Conservation (phyloP, 2,797 vertebrate species). For the Cossypha niveicapilla region DNA sequence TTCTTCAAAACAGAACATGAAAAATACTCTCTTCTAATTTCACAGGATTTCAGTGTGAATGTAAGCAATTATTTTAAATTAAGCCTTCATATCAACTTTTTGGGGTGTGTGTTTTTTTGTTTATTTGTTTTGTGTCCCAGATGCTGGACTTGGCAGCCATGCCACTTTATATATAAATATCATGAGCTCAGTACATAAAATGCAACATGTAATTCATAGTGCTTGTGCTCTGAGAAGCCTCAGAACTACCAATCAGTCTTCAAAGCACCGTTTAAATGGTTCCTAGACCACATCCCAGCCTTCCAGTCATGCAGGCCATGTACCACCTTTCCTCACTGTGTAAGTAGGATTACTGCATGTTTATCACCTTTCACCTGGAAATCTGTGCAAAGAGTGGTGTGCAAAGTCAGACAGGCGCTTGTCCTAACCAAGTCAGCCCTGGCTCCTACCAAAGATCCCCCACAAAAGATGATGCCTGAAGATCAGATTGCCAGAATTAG, state of each 20-base stretch:
- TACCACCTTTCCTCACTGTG: rapidly evolving
- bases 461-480: not conserved
- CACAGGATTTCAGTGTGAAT: not conserved
- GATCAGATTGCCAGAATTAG: not conserved
- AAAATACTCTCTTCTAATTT: not conserved
- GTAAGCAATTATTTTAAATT: not conserved
- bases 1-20: not conserved
- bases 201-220: not conserved
- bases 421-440: not conserved
- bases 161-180: not conserved
- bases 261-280: not conserved
- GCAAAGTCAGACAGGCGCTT: not conserved
- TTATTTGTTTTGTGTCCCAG: not conserved
- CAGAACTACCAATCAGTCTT: not conserved
- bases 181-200: not conserved
- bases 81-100: not conserved
- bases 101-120: not conserved
- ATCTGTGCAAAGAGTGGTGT: not conserved
- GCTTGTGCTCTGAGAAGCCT: not conserved
- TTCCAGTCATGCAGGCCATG: not conserved
- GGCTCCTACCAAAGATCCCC: not conserved
- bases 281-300: not conserved
- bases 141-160: not conserved
- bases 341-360: not conserved
- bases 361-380: not conserved